Conservation (phyloP, 2,113 vertebrate species). For the Proteles cristata region DNA sequence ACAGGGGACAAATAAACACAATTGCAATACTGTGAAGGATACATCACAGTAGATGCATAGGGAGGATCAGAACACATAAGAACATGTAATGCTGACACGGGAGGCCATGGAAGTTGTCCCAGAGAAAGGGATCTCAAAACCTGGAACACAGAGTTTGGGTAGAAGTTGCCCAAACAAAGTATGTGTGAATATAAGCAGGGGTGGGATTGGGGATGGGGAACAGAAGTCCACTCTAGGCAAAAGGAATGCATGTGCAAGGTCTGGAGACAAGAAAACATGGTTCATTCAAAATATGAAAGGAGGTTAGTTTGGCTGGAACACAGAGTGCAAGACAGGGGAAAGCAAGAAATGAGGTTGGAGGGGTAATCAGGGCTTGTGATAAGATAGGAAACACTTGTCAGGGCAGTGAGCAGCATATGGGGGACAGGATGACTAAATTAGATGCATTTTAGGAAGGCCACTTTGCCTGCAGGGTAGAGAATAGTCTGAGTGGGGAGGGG, state of each 20-base stretch:
- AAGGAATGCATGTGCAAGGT: neutral
- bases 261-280: neutral
- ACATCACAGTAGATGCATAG: neutral
- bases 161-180: neutral
- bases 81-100: neutral
- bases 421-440: neutral
- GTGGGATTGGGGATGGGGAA: neutral
- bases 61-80: neutral
- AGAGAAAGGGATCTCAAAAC: neutral
- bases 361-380: neutral
- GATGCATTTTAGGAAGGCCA: neutral
- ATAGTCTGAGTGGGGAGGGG: neutral
- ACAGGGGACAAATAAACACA: neutral
- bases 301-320: neutral
- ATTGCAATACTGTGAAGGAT: neutral
- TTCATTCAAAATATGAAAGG: neutral
- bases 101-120: neutral
- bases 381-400: neutral
- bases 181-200: neutral
- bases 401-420: neutral
- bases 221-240: neutral
- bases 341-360: neutral
- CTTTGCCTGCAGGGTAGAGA: neutral
- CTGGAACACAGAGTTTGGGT: neutral
- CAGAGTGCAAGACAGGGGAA: neutral